Base-by-base conservation (phyloP, 2,113 vertebrate species). In the Phalacrocorax pelagicus region DNA sequence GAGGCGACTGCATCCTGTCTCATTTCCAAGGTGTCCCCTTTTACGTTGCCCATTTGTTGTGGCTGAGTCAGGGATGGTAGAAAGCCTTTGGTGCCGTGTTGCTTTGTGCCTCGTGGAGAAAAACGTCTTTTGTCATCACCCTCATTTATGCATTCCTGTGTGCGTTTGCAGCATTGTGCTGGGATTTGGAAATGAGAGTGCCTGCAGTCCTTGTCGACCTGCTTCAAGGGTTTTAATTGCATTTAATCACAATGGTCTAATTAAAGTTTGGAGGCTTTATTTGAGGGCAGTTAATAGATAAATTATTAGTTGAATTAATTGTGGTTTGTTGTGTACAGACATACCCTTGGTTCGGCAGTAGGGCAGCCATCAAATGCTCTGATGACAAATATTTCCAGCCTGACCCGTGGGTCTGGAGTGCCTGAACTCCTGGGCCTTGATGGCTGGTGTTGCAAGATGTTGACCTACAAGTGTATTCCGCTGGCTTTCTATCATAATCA, bases 301-400 rank as follows among this genome's bases (percentile, higher is more conserved):
- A 93, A 97, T 78, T 93, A 92, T 78, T 93, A 92, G 49, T 77
- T 77, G 84, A 94, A 94, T 95, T 94, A 96, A 96, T 81, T 94
- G 80, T 75, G 55, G 73, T 84, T 95, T 95, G 69, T 54, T 85
- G 80, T 67, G 47, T 72, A 90, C 62, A 94, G 90, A 82, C 52
- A 72, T 92, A 88, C 78, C 86, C 51, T 72, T 55, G 81, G 65
- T 58, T 93, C 94, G 88, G 72, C 57, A 81, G 71, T 91, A 93
- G 79, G 81, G 27, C 82, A 75, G 51, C 51, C 72, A 81, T 38
- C 23, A 75, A 29, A 63, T 47, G 29, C 69, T 82, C 44, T 36
- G 27, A 51, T 34, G n/a, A 91, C 19, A 91, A 89, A 6, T 47
- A 55, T 4, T 34, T 92, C 74, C 66, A 95, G n/a, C 51, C 15